These are phyloP conservation scores for Scolopax rusticola DNA, from an alignment of 2,797 vertebrate species.

Conservation along the genomic window DNA sequence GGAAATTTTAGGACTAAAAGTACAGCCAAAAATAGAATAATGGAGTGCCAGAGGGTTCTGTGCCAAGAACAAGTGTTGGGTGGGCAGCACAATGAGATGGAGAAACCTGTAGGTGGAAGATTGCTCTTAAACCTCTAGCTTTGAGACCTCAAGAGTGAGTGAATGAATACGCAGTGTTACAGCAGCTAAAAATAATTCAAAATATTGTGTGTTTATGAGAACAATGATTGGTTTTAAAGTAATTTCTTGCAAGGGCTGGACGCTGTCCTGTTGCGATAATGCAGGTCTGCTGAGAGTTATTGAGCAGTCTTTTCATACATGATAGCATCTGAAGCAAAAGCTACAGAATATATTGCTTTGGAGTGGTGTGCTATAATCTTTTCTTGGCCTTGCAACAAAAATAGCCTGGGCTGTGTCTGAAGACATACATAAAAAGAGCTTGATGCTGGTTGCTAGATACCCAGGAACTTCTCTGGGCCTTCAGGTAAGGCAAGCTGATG, in stretches of 20 bases:
- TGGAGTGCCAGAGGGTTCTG: background rate
- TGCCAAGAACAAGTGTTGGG: background rate
- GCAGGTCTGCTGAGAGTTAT: background rate
- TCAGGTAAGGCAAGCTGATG: background rate
- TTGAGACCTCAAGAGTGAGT: background rate
- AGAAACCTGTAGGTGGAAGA: background rate
- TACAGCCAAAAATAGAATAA: background rate
- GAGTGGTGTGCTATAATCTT: background rate
- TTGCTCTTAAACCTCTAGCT: background rate
- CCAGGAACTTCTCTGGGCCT: background rate
- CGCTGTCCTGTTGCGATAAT: background rate
- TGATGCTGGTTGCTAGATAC: background rate
- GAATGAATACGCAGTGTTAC: background rate
- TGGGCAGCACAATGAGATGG: background rate
- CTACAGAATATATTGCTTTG: background rate
- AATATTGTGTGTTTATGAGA: background rate
- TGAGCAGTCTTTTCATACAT: background rate
- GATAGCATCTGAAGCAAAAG: background rate
- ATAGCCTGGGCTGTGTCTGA: background rate
- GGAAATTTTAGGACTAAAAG: background rate
- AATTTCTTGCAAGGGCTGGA: background rate
- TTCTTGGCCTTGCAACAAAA: background rate
- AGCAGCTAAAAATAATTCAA: background rate
- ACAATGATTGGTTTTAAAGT: background rate
- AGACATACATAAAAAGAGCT: background rate